Conservation (phyloP, 2,888 invertebrate genomes). For the Crepidodera aurea region DNA sequence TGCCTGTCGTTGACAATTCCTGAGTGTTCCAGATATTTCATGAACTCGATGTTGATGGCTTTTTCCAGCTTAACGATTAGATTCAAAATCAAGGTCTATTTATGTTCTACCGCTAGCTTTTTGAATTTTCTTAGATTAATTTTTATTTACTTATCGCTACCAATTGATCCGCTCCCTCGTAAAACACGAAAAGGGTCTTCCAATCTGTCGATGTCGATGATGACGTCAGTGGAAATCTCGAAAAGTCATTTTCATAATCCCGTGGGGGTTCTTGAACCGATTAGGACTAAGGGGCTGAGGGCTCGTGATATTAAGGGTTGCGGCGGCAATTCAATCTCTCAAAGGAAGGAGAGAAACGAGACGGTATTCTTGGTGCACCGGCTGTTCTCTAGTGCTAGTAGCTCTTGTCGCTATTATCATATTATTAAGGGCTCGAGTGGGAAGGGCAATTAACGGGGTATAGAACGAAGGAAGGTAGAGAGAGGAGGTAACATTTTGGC, state of each 20-base stretch:
- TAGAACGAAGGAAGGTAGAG: background rate
- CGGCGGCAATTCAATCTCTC: constrained; percentile 20
- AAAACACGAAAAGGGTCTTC: constrained; percentile 2
- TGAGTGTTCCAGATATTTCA: too few species aligned
- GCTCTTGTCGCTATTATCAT: constrained; percentile 13
- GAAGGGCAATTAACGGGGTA: background rate
- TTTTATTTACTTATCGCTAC: background rate
- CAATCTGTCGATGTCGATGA: constrained; percentile 22
- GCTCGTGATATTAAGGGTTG: constrained; percentile 18
- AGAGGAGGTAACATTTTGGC: background rate
- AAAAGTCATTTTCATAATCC: constrained; percentile 32
- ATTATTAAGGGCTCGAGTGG: background rate
- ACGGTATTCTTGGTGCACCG: background rate
- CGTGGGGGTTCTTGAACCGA: constrained; percentile 24
- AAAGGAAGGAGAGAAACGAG: constrained; percentile 18
- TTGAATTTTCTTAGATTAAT: too few species aligned
- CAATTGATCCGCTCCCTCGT: background rate
- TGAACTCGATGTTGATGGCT: too few species aligned
- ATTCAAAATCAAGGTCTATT: too few species aligned
- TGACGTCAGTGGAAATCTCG: constrained; percentile 27
- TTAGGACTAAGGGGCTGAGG: constrained; percentile 23
- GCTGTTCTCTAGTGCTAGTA: background rate
- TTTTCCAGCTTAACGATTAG: too few species aligned
- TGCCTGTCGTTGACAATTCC: too few species aligned
- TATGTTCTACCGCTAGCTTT: too few species aligned